Evolutionary conservation across 1,140 invertebrate genomes (phyloP), one percentile per base, ranked within the genome.

Genomic region (Drosophila teissieri): DNA sequence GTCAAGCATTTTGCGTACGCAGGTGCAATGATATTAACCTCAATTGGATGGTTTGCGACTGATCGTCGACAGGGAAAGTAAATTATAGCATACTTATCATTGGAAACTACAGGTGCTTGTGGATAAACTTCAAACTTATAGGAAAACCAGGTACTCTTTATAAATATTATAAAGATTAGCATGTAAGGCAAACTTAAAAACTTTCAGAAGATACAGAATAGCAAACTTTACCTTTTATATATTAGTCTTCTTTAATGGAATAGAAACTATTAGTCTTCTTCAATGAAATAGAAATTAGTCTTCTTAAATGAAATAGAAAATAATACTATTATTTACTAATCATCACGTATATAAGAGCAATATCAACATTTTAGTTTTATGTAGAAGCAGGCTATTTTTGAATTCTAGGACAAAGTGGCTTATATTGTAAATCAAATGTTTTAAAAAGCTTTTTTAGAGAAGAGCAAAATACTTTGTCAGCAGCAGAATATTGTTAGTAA

Each of bases 1-100:
- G 22, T 46, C 40, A 24, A 36, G 44, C 34, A 56, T 31, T 44
- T 46, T 67, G 24, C 46, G 7, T 15, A 67, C 49, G 19, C 12
- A 12, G 34, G 39, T 64, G 65, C 72, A 77, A 76, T 62, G 54
- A 63, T 74, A 67, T 68, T 68, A 77, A 19, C 54, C 52, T 68
- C 64, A 68, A 19, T 39, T 15, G 45, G 51, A 8, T 17, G 67
- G 70, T 7, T 51, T 44, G 11, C n/a, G 44, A 34, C 1, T 5
- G n/a, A 34, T 68, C 11, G 31, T 12, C 2, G 37, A 19, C 22
- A 45, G n/a, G 15, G 11, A n/a, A n/a, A 48, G 36, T n/a, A 36
- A 52, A 19, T 11, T n/a, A 19, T 34, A n/a, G 1, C 1, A 12
- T 11, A 2, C 15, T 34, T 8, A 11, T 51, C 14, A 15, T 15